Base-by-base conservation (phyloP, 2,888 invertebrate species). In the Aspidiotus destructor region DNA sequence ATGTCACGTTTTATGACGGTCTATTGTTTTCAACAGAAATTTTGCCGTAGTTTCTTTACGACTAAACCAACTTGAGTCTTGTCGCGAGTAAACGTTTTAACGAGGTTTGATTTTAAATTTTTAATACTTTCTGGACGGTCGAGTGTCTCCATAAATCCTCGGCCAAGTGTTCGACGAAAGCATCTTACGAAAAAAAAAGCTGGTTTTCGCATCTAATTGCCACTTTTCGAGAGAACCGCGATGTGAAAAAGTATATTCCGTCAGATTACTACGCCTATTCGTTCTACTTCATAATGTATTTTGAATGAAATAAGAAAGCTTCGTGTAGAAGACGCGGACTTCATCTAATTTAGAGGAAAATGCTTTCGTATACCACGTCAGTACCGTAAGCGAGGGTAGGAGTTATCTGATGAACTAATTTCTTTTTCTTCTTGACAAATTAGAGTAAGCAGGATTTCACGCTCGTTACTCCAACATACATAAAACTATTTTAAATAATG, bases 21-120 rank as follows among this genome's bases (percentile, higher is more conserved):
- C 48, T 6, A 48, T 13, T 48, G 48, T 48, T n/a, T 48, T 2
- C 48, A 11, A n/a, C n/a, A 48, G 48, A 48, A 48, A n/a, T 11
- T 48, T 48, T n/a, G 48, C 48, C 10, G 48, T 55, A n/a, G 55
- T 55, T 10, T 55, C 16, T 58, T 58, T 58, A 16, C 28, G 58
- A 28, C 58, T 8, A 10, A 58, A 58, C 58, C 28, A 40, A 58
- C 58, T 16, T 13, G 8, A 40, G 58, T 40, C 28, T 40, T 40
- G 13, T 58, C 28, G 58, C 13, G 40, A 58, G 58, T 28, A 28
- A 28, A 58, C 28, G 58, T 40, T 58, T 58, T 58, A 58, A 58
- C 58, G 58, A 58, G 58, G 58, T 58, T 58, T 48, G 8, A 58
- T 58, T 58, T 58, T 58, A 58, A 58, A 58, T 58, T 58, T 58